phyloP scores from a whole-genome alignment of 1,140 invertebrate species.

The Macrotrachela quadricornifera region DNA sequence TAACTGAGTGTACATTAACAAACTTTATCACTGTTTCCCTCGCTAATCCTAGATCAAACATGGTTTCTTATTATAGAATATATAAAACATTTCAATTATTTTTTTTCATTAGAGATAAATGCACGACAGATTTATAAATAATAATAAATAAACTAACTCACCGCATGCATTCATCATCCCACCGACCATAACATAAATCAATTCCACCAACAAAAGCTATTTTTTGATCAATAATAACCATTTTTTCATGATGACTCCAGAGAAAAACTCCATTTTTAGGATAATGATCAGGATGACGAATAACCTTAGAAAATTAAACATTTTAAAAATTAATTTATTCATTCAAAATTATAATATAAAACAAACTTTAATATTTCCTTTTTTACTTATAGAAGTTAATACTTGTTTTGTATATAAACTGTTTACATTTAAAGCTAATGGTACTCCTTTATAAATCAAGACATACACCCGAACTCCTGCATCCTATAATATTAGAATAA shows the following conservation, averaged over 20 bases:
- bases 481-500: slow-evolving; percentile 40
- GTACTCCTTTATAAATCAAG: slow-evolving; percentile 88
- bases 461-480: slow-evolving; percentile 75
- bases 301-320: slow-evolving; percentile 40
- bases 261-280: slow-evolving; percentile 49
- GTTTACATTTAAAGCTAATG: slow-evolving; percentile 75
- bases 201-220: slow-evolving; percentile 86
- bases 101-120: too few relatives aligned
- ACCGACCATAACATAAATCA: slow-evolving; percentile 73
- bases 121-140: too few relatives aligned
- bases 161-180: slow-evolving; percentile 32
- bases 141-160: too few relatives aligned
- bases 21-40: too few relatives aligned
- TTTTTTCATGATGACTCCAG: slow-evolving; percentile 96
- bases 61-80: too few relatives aligned
- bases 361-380: background rate
- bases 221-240: slow-evolving; percentile 84
- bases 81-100: too few relatives aligned
- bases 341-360: background rate
- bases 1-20: too few relatives aligned
- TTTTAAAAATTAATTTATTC: slow-evolving; percentile 28
- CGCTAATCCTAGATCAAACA: too few relatives aligned
- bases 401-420: slow-evolving; percentile 76
- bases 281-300: slow-evolving; percentile 85
- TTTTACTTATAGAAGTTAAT: slow-evolving; percentile 25